A percentile compares a stretch with the other conserved stretches of the same genome.
Conservation (phyloP, 1,140 invertebrate species). For the Bombus polaris region DNA sequence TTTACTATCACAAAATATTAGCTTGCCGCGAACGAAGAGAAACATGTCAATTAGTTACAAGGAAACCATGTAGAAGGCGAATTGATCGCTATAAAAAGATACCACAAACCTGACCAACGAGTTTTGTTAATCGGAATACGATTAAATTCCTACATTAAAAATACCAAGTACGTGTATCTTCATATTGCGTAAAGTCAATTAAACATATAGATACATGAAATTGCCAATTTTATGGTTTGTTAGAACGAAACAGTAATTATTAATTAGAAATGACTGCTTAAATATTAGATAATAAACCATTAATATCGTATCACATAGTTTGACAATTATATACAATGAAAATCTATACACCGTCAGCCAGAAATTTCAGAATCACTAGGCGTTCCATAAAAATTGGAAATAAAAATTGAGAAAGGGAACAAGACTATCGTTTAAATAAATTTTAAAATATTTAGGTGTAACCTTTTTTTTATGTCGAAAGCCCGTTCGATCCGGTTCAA, state of each 20-base stretch:
- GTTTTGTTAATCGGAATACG: neutral
- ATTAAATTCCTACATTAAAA: neutral
- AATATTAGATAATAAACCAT: neutral
- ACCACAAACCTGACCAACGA: neutral
- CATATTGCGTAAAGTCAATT: neutral
- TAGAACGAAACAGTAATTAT: no score
- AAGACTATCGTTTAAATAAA: no score
- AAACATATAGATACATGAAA: neutral
- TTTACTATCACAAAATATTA: neutral
- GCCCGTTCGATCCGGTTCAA: no score
- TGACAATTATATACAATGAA: neutral
- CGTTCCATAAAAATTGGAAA: neutral
- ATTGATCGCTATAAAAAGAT: neutral
- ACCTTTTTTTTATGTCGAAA: no score
- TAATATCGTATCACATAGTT: no score
- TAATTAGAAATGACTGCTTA: neutral
- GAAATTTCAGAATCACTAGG: no score
- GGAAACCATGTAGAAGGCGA: no score
- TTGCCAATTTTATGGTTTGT: neutral
- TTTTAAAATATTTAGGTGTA: no score
- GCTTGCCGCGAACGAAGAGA: no score
- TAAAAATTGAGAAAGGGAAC: no score
- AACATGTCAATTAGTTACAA: constrained; percentile 10
- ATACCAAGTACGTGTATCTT: neutral
- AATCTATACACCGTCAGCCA: neutral